Percentiles rank a stretch among this genome's conserved stretches.
phyloP scores from a whole-genome alignment of 2,888 invertebrate species.

The Lepidocyrtoides sp. region DNA sequence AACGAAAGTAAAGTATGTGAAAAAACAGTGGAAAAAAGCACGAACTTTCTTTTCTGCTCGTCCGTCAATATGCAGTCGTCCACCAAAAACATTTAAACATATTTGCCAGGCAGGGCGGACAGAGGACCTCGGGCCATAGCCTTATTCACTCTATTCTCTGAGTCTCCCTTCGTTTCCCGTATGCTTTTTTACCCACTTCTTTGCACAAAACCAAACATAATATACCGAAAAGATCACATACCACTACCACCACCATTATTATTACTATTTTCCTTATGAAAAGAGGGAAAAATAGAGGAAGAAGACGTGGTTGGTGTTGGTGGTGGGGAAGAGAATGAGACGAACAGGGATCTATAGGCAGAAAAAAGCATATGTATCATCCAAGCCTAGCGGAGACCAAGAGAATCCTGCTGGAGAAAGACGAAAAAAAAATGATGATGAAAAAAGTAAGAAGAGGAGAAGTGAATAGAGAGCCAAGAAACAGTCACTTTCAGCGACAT shows the following conservation, averaged over 20 bases:
- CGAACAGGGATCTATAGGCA: slow-evolving; percentile 17
- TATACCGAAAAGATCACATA: slow-evolving; percentile 59
- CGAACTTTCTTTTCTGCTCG: slow-evolving; percentile 44
- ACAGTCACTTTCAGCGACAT: slow-evolving; percentile 73
- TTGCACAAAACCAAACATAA: slow-evolving; percentile 57
- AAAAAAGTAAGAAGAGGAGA: slow-evolving; percentile 47
- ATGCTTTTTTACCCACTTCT: slow-evolving; percentile 18
- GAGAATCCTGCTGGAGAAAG: slow-evolving; percentile 48
- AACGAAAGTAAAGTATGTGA: slow-evolving; percentile 70
- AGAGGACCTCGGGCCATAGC: slow-evolving; percentile 70
- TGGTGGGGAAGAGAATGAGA: slow-evolving; percentile 54
- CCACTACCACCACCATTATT: slow-evolving; percentile 27
- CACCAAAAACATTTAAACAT: slow-evolving; percentile 71
- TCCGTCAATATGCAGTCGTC: slow-evolving; percentile 70
- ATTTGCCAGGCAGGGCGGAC: slow-evolving; percentile 65
- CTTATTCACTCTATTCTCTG: slow-evolving; percentile 57
- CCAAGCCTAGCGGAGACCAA: slow-evolving; percentile 45
- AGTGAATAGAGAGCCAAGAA: slow-evolving; percentile 63
- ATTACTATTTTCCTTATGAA: slow-evolving; percentile 49
- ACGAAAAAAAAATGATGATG: slow-evolving; percentile 46
- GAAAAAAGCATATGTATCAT: slow-evolving; percentile 70
- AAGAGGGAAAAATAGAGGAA: slow-evolving; percentile 16
- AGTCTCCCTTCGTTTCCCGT: neutral
- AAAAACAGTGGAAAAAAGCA: slow-evolving; percentile 45
- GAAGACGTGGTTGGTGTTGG: slow-evolving; percentile 54